phyloP scores from a whole-genome alignment of 2,113 vertebrate genomes.

The Orycteropus afer region DNA sequence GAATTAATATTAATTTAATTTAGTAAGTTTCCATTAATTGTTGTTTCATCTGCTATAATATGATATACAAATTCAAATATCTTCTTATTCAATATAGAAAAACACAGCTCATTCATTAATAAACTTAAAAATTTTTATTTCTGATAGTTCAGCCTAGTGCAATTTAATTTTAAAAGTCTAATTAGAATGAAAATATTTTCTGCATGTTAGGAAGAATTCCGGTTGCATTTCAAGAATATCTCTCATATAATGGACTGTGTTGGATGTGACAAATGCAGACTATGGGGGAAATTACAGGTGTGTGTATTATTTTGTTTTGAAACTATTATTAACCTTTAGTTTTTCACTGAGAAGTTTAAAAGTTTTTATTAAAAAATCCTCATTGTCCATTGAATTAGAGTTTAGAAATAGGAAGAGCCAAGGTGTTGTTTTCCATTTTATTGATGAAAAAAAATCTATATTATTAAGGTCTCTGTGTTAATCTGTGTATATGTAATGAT shows the following conservation, averaged over 20 bases:
- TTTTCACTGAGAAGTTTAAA: not conserved
- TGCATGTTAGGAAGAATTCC: constrained; percentile 93
- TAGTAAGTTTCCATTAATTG: not conserved
- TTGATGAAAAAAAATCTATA: constrained; percentile 1
- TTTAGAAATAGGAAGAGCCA: not conserved
- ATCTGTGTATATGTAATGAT: not conserved
- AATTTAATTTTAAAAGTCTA: constrained; percentile 52
- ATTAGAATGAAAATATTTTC: constrained; percentile 30
- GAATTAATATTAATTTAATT: not conserved
- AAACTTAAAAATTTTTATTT: constrained; percentile 8
- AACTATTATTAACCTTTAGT: not conserved
- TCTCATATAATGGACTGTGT: constrained; percentile 99
- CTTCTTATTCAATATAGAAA: constrained; percentile 40
- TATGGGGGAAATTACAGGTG: constrained; percentile 98
- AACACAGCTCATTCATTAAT: constrained; percentile 32
- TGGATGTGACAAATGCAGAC: constrained; percentile 96
- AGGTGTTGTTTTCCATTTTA: not conserved
- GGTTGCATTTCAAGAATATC: constrained; percentile 98
- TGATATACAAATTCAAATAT: not conserved
- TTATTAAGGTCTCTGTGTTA: not conserved
- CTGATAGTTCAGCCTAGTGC: not conserved
- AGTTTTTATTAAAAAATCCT: constrained; percentile 1
- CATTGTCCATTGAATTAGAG: not conserved
- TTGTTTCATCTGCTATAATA: not conserved
- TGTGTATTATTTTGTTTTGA: constrained; percentile 13